Evolutionary conservation across 2,797 vertebrate species (phyloP).

Genomic region (Danio aesculapii): DNA sequence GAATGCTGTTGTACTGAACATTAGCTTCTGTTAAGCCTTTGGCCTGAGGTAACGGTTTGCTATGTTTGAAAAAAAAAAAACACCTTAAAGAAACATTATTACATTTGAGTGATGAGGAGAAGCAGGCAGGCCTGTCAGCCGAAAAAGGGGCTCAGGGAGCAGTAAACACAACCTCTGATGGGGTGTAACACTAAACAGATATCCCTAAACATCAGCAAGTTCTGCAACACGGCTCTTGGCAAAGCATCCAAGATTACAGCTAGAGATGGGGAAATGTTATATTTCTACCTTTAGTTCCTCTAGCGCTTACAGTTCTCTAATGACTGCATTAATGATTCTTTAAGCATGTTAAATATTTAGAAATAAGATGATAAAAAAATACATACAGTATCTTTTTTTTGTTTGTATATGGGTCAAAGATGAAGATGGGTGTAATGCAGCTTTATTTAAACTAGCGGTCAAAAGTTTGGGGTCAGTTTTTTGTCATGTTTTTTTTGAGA

Average conservation of each 20-base stretch:
- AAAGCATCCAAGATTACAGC: conserved; percentile 22
- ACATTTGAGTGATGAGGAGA: conserved; percentile 44
- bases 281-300: background rate
- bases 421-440: too few relatives aligned
- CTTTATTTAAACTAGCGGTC: too few relatives aligned
- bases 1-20: conserved; percentile 33
- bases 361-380: background rate
- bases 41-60: conserved; percentile 21
- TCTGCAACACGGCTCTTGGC: background rate
- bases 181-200: background rate
- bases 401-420: too few relatives aligned
- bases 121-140: background rate
- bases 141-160: conserved; percentile 4
- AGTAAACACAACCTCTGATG: conserved; percentile 16
- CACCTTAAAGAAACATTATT: conserved; percentile 37
- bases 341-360: background rate
- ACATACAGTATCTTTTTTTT: too few relatives aligned
- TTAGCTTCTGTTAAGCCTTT: conserved; percentile 35
- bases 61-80: conserved; percentile 34
- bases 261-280: background rate
- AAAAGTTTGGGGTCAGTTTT: too few relatives aligned
- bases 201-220: background rate
- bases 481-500: too few relatives aligned
- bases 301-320: background rate
- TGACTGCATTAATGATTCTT: background rate